Evolutionary conservation across 23 tunicate species (phyloP).

Genomic region (Clavelina lepadiformis): DNA sequence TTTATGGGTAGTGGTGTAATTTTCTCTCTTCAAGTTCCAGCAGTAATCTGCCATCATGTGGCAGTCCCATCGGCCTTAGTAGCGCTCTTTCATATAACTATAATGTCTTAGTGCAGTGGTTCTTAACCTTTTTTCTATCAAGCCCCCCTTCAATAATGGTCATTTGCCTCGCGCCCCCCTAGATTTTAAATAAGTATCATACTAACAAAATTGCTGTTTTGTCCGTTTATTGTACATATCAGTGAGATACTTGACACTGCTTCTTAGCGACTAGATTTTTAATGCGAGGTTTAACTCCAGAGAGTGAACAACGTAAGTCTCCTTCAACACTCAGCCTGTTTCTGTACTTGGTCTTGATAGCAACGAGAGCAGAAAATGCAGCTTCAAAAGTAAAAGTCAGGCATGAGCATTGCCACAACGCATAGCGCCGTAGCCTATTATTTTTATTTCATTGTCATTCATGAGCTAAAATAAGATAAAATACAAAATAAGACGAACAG

Average conservation of each 20-base stretch:
- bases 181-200: conserved; percentile 3
- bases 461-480: too few species aligned
- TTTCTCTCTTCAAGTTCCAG: too few species aligned
- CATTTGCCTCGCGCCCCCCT: conserved; percentile 7
- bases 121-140: conserved; percentile 3
- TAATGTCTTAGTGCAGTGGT: too few species aligned
- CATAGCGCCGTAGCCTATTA: too few species aligned
- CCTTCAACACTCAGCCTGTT: conserved; percentile 20
- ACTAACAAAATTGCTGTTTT: neutral
- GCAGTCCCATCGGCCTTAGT: too few species aligned
- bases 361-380: conserved; percentile 11
- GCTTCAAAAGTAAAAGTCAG: too few species aligned
- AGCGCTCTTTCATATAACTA: too few species aligned
- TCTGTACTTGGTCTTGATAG: conserved; percentile 25
- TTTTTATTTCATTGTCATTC: too few species aligned
- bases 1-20: too few species aligned
- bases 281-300: conserved; percentile 16
- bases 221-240: conserved; percentile 6
- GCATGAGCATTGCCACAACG: too few species aligned
- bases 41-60: too few species aligned
- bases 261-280: conserved; percentile 27
- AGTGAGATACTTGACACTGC: conserved; percentile 15
- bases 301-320: conserved; percentile 23
- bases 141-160: conserved; percentile 3
- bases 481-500: too few species aligned